phyloP scores from a whole-genome alignment of 2,888 invertebrate species.

The Tiliacea citrago region DNA sequence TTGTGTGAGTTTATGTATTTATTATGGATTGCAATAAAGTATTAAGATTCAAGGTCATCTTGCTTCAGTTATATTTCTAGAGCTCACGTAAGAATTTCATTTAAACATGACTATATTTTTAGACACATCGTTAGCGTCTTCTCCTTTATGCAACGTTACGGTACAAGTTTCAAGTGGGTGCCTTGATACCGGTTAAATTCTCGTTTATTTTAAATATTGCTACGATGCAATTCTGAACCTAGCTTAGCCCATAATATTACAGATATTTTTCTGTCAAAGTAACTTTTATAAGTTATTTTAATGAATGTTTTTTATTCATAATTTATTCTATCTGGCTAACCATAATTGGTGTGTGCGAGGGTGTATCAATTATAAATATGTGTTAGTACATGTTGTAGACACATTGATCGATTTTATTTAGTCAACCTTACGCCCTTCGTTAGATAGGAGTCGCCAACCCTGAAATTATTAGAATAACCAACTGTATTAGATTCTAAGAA shows the following conservation, averaged over 20 bases:
- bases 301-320: not conserved
- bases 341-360: not conserved
- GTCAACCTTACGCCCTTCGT: constrained; percentile 26
- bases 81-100: not conserved
- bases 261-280: not conserved
- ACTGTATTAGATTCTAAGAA: not conserved
- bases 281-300: not conserved
- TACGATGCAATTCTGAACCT: not conserved
- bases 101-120: not conserved
- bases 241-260: not conserved
- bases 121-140: not conserved
- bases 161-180: constrained; percentile 3
- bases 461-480: constrained; percentile 1
- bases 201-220: constrained; percentile 28
- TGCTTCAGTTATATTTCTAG: not conserved
- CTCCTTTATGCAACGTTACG: constrained; percentile 6
- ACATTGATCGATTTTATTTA: constrained; percentile 38
- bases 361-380: constrained; percentile 32
- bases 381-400: constrained; percentile 21
- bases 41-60: not conserved
- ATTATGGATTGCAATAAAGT: not conserved
- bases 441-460: not conserved
- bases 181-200: constrained; percentile 17
- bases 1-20: not conserved
- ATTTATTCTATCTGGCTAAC: not conserved